Evolutionary conservation across 2,797 vertebrate species (phyloP).

Genomic region (Myotis vivesi): DNA sequence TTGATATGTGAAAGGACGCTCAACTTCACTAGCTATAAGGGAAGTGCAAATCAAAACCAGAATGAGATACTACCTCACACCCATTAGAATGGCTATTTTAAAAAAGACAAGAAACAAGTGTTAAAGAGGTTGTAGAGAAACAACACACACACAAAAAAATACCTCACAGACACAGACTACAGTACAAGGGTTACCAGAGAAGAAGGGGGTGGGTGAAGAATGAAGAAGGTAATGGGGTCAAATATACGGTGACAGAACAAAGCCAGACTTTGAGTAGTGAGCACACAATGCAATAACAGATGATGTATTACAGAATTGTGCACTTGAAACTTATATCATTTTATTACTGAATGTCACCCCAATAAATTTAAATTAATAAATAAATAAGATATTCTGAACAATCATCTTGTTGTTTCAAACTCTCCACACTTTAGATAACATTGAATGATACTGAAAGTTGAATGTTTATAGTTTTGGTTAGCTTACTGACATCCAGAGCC

Average conservation of each 20-base stretch:
- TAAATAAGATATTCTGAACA: neutral
- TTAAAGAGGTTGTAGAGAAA: neutral
- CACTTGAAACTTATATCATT: neutral
- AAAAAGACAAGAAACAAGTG: neutral
- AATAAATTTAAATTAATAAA: neutral
- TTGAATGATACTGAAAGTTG: neutral
- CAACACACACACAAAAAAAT: neutral
- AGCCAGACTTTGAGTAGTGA: neutral
- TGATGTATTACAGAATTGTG: neutral
- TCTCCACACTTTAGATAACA: neutral
- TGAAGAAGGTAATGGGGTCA: neutral
- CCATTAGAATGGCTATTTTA: neutral
- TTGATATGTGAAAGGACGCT: neutral
- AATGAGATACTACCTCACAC: neutral
- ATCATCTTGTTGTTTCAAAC: neutral
- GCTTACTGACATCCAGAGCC: neutral
- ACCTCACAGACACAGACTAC: neutral
- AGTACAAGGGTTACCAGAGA: neutral
- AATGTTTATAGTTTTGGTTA: neutral
- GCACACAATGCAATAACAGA: neutral
- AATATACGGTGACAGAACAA: neutral
- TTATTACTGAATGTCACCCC: neutral
- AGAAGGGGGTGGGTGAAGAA: neutral
- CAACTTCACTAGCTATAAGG: neutral
- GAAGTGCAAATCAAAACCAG: neutral